These are phyloP conservation scores for Phortica magna DNA, from an alignment of 2,888 invertebrate species.

Conservation along the genomic window DNA sequence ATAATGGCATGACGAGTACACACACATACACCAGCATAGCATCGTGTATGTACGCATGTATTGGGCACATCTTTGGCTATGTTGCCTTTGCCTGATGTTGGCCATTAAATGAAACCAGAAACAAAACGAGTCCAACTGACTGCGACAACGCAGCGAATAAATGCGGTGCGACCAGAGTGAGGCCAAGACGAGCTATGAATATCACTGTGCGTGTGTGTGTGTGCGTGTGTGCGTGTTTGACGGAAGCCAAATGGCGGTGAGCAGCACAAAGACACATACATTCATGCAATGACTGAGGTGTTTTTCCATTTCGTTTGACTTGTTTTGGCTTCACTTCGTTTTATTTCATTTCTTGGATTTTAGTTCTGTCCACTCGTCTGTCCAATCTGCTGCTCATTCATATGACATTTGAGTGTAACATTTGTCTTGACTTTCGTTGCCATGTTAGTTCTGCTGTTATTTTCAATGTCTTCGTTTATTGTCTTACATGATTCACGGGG, in stretches of 20 bases:
- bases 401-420: not conserved
- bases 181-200: constrained; percentile 1
- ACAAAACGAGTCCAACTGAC: constrained; percentile 15
- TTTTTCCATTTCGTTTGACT: constrained; percentile 40
- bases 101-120: constrained; percentile 26
- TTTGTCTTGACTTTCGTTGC: not conserved
- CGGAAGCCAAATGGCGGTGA: constrained; percentile 10
- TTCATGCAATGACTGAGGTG: constrained; percentile 38
- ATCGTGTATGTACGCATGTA: not conserved
- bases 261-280: constrained; percentile 42
- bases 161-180: not conserved
- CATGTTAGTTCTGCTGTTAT: not conserved
- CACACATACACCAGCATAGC: constrained; percentile 12
- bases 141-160: not conserved
- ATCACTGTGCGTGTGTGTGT: not conserved
- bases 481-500: constrained; percentile 45
- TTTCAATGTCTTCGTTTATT: not conserved
- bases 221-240: constrained; percentile 42
- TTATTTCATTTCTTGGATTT: not conserved
- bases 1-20: not conserved
- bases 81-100: constrained; percentile 12
- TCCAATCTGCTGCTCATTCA: not conserved
- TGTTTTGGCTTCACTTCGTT: constrained; percentile 14
- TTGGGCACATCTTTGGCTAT: not conserved
- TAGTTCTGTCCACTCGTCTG: not conserved